Evolutionary conservation across 2,113 vertebrate genomes (phyloP), one percentile per base, ranked within the genome.

Genomic region (Hymenochirus boettgeri): DNA sequence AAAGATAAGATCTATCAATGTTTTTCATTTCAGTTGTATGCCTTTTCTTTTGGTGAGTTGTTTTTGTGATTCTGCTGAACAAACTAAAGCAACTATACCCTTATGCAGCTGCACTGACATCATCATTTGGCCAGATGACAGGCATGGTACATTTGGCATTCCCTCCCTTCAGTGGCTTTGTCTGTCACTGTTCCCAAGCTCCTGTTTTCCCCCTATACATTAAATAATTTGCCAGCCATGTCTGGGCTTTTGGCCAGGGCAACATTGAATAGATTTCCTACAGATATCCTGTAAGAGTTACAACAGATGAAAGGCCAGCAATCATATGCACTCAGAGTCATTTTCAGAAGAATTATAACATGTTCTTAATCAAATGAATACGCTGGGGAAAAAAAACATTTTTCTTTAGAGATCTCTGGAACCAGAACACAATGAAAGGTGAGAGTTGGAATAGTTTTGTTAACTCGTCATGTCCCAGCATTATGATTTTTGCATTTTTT

Each of bases 71-170:
- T 60, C 33, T 69, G 65, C 65, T 60, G 48, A 69, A 52, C 23
- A 33, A 25, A 47, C 56, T 22, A 31, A 53, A 60, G 9, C 35
- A 13, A 47, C 47, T 27, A 6, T 59, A 15, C 35, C 33, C 45
- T n/a, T 42, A 39, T n/a, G 55, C 64, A 59, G 64, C 55, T 66
- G 64, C 64, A 60, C 47, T 69, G 50, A 60, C 65, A 69, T 69
- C 47, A 69, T 69, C 57, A 51, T 47, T 60, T 69, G 45, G 65
- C 57, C 50, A 53, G 33, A 29, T 53, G 31, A 60, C 31, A 42
- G 57, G 47, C 31, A 69, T 67, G 47, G 46, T 52, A 26, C 31
- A 42, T 23, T 45, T 67, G 56, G 65, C 65, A 67, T 58, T 53
- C 24, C 9, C 23, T 33, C 65, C 27, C 35, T 67, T 67, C 47